These are phyloP conservation scores for Psilopsiagon aymara DNA, from an alignment of 2,113 vertebrate genomes.

Conservation along the genomic window DNA sequence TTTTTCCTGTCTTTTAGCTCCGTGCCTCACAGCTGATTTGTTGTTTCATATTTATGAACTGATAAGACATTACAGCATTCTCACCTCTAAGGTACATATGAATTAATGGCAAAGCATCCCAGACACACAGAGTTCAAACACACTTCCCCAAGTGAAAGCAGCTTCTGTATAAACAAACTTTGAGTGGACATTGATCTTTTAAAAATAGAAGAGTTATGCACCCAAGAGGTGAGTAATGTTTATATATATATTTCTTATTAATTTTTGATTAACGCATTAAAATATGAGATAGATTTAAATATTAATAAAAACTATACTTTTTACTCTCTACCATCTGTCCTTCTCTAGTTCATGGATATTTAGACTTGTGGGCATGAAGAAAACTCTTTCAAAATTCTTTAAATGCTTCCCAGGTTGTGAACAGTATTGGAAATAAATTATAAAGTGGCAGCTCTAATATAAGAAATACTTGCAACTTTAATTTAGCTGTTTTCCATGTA, in stretches of 20 bases:
- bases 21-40: background rate
- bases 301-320: background rate
- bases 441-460: background rate
- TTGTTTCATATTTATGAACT: background rate
- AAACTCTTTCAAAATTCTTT: background rate
- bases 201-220: background rate
- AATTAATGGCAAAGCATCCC: background rate
- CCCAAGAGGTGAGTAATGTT: background rate
- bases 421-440: background rate
- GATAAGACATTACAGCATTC: background rate
- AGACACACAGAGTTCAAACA: background rate
- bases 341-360: background rate
- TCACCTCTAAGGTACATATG: background rate
- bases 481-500: background rate
- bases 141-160: background rate
- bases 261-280: background rate
- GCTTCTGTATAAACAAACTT: background rate
- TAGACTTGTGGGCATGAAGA: background rate
- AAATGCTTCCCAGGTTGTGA: background rate
- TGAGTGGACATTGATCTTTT: background rate
- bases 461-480: background rate
- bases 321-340: background rate
- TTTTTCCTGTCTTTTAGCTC: background rate
- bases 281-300: background rate
- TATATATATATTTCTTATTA: background rate